Base-by-base conservation (phyloP, 1,140 invertebrate species). In the Atopsyche davidsoni region DNA sequence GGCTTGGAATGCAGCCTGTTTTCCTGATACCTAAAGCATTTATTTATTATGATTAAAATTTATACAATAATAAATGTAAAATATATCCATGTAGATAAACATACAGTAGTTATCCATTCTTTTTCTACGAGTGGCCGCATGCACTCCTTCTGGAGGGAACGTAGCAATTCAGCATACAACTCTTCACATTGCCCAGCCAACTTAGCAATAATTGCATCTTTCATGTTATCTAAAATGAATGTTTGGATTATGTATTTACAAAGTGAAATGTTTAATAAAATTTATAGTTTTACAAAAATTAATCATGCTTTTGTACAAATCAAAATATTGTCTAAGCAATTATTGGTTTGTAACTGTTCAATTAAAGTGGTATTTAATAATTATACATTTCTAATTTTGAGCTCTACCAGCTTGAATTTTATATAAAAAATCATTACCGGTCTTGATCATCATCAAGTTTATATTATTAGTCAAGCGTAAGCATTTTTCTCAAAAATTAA, bases 141-240 rank as follows among this genome's bases (percentile, higher is more conserved):
- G 28, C 80, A 79, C 59, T 96, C 91, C 57, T 88, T 86, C 65
- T 95, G 87, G 72, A 98, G 82, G 32, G 85, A 73, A 62, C 93
- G 93, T 59, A 90, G 68, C 25, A 90, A 86, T 62, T 98, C 95
- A 3, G 83, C 80, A 73, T 96, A 99, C 53, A 96, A 76, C 68
- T 98, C 95, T 62, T 95, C 92, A 61, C 86, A 86, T 67, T 97
- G 92, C 35, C 85, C 80, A 53, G 91, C 88, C 52, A 99, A 75
- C 76, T 93, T 97, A 9, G 94, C 92, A 52, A 98, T 79, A 59
- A 96, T 82, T 42, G 76, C 78, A 60, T 94, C 88, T 66, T 97
- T 98, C 92, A 97, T 96, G 52, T 86, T 82, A 72, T 97, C 92
- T 90, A 64, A 11, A 68, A 63, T n/a, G n/a, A 52, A 55, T 45